phyloP scores from a whole-genome alignment of 2,888 invertebrate genomes.

The Hesperia comma region DNA sequence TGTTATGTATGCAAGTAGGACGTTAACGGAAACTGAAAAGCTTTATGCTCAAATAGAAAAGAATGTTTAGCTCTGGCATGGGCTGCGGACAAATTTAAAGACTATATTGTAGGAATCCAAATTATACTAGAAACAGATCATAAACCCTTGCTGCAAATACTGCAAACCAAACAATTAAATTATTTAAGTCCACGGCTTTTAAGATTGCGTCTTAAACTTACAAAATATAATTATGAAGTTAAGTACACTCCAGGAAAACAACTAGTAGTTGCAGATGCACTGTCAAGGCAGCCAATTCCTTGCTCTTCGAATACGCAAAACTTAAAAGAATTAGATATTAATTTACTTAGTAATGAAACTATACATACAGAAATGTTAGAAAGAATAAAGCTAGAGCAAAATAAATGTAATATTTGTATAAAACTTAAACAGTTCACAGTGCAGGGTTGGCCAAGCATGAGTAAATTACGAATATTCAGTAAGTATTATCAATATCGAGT shows the following conservation, averaged over 20 bases:
- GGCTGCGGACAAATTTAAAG: constrained; percentile 4
- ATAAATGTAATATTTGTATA: not conserved
- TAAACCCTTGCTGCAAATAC: not conserved
- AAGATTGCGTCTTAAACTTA: not conserved
- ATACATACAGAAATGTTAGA: not conserved
- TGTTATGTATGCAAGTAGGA: constrained; percentile 2
- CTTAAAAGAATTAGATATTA: not conserved
- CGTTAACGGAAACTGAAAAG: not conserved
- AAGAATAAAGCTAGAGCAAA: not conserved
- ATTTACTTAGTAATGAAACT: not conserved
- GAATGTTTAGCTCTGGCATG: constrained; percentile 3
- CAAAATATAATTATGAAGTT: constrained; percentile 2
- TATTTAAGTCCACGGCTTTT: not conserved
- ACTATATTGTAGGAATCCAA: not conserved
- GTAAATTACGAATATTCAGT: not conserved
- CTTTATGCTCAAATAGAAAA: not conserved
- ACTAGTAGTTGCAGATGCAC: not conserved
- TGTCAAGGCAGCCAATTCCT: not conserved
- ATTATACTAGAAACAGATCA: not conserved
- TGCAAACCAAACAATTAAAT: constrained; percentile 5
- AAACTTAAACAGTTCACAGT: not conserved
- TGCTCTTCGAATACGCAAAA: not conserved
- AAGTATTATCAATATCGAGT: not conserved
- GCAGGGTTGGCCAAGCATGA: not conserved
- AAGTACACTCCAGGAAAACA: not conserved